Conservation (phyloP, 2,113 vertebrate genomes). For the Motacilla alba region DNA sequence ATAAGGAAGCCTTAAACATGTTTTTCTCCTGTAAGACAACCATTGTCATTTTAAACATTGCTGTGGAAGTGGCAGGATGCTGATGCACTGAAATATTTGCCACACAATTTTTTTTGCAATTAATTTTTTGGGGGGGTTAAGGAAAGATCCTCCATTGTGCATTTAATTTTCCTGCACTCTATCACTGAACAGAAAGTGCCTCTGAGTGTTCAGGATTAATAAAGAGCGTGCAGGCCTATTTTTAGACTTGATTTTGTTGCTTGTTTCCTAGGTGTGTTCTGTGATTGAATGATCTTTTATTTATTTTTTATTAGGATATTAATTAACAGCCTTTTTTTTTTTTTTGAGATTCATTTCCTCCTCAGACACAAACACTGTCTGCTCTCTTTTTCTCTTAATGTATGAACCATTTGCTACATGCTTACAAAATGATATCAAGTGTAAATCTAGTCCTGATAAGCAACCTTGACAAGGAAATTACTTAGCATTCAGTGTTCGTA, state of each 20-base stretch:
- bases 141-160: neutral
- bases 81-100: neutral
- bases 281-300: conserved; percentile 15
- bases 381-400: conserved; percentile 38
- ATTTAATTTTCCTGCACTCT: neutral
- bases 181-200: neutral
- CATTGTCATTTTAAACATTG: neutral
- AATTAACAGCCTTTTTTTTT: neutral
- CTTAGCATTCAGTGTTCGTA: conserved; percentile 29
- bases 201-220: neutral
- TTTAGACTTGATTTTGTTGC: neutral
- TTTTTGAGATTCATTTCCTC: neutral
- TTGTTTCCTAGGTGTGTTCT: neutral
- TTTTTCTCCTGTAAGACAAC: neutral
- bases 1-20: neutral
- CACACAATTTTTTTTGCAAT: neutral
- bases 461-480: conserved; percentile 54
- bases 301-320: conserved; percentile 39
- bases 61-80: neutral
- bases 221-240: neutral
- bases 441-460: conserved; percentile 65
- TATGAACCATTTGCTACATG: conserved; percentile 31
- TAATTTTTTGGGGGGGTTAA: neutral
- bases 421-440: conserved; percentile 57
- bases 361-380: conserved; percentile 16